Conservation (phyloP, 2,113 vertebrate genomes). For the Mesembrinibis cayennensis region DNA sequence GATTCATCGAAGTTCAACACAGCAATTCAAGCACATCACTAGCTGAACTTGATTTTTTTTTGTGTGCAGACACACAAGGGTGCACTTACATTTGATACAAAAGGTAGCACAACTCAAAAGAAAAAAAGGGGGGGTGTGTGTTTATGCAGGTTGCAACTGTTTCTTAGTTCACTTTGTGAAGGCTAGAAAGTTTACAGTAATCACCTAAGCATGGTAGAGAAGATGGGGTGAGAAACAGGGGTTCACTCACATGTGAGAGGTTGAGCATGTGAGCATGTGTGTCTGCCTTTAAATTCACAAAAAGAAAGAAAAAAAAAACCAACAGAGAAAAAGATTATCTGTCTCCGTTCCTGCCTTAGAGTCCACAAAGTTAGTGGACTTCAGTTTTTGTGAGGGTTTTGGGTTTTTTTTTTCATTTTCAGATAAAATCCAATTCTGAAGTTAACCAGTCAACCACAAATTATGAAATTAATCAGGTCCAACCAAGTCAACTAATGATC, state of each 20-base stretch:
- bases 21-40: background rate
- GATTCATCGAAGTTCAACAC: background rate
- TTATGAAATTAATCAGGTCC: background rate
- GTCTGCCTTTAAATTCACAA: background rate
- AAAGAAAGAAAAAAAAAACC: background rate
- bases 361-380: background rate
- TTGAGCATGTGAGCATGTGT: background rate
- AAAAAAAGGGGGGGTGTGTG: fast-evolving
- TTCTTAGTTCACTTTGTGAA: background rate
- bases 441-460: background rate
- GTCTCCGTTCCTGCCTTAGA: background rate
- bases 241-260: fast-evolving
- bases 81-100: background rate
- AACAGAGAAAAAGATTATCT: background rate
- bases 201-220: background rate
- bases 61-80: background rate
- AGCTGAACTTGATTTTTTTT: background rate
- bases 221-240: background rate
- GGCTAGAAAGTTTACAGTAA: background rate
- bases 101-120: background rate
- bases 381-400: fast-evolving
- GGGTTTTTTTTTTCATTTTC: background rate
- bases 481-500: background rate
- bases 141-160: fast-evolving
- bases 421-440: background rate